Base-by-base conservation (phyloP, 2,888 invertebrate species). In the Steromphala cineraria region DNA sequence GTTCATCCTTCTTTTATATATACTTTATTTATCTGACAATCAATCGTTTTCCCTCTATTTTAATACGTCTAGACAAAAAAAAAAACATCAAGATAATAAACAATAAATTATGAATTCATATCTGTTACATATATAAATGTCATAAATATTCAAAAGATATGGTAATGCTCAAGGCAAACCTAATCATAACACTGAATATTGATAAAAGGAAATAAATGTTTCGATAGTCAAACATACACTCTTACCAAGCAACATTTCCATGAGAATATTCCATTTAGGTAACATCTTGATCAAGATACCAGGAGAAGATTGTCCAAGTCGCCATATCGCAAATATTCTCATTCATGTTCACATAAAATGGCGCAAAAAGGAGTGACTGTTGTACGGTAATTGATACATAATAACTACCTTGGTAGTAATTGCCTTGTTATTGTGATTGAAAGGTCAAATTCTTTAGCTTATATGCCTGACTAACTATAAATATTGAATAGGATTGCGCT, bases 281-380 rank as follows among this genome's bases (percentile, higher is more conserved):
- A 71, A 81, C 17, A 67, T 17, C 52, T 17, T 28, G 28, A 24
- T 67, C 53, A 78, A 74, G 40, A 17, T 15, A 74, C 31, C 46
- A 40, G 71, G n/a, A 75, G 1, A 10, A 56, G 2, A 78, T 15
- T 4, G 24, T 19, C 19, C 15, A 28, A 4, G 24, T 15, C n/a
- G 28, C 46, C n/a, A 71, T 24, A 36, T 36, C 24, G 19, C 3
- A 2, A 56, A 5, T 71, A 67, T 74, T 53, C n/a, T 55, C n/a
- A 5, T 17, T n/a, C 21, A 21, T 15, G 80, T n/a, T 55, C 62
- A 62, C n/a, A 24, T 24, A 31, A 74, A 81, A 40, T 81, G 78
- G 19, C 28, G 24, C 15, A 3, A 8, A 79, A 15, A 28, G 8
- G 46, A 46, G 46, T 13, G 46, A 46, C 46, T 8, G 36, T 36